Conservation (phyloP, 2,113 vertebrate genomes). For the Hemiscyllium ocellatum region DNA sequence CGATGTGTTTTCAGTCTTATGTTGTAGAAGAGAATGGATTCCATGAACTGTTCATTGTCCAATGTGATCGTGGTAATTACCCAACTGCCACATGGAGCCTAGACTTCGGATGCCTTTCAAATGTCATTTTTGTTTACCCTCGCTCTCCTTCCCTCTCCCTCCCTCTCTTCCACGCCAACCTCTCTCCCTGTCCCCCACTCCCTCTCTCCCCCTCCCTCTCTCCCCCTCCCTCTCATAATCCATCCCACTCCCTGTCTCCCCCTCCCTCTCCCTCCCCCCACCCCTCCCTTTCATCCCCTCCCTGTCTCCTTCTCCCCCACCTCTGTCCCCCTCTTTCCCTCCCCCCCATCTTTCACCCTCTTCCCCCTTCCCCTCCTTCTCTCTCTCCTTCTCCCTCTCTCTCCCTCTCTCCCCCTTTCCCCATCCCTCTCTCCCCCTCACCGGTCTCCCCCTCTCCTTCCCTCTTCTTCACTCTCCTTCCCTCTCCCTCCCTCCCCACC, state of each 20-base stretch:
- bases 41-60: not conserved
- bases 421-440: too few relatives aligned
- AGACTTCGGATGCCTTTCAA: not conserved
- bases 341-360: too few relatives aligned
- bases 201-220: not conserved
- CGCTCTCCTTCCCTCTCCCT: not conserved
- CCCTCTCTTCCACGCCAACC: not conserved
- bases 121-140: too few relatives aligned
- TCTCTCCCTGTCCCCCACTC: not conserved
- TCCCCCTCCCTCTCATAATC: too few relatives aligned
- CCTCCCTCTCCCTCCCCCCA: not conserved
- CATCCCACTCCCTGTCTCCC: not conserved
- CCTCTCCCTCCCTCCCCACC: not conserved
- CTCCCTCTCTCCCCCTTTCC: not conserved
- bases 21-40: not conserved
- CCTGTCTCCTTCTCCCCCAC: not conserved
- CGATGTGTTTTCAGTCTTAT: not conserved
- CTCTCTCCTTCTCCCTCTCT: not conserved
- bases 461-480: not conserved
- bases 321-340: not conserved
- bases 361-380: accelerated
- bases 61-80: not conserved
- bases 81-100: too few relatives aligned
- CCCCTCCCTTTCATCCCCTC: not conserved
- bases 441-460: too few relatives aligned